Conservation (phyloP, 2,797 vertebrate genomes). For the Ceyx erithaca region DNA sequence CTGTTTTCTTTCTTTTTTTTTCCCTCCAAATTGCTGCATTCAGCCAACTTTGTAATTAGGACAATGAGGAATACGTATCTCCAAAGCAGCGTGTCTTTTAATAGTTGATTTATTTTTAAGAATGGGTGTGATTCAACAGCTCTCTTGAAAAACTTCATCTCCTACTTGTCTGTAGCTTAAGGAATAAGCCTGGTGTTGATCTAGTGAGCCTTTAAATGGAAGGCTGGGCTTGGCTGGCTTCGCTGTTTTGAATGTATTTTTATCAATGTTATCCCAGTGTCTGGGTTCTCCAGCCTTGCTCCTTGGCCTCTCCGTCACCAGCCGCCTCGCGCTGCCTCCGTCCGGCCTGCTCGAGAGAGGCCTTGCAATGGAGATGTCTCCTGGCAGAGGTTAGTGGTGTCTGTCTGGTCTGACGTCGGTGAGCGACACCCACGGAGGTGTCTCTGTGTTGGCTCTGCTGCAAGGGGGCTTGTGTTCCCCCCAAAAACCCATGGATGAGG, state of each 20-base stretch:
- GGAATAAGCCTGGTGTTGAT: background rate
- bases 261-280: background rate
- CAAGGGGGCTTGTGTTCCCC: no score
- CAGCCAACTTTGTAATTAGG: conserved; percentile 32
- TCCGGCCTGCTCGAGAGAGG: background rate
- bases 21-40: background rate
- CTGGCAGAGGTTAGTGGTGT: background rate
- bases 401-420: rapidly evolving
- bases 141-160: conserved; percentile 13
- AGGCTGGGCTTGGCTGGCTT: background rate
- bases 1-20: background rate
- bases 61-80: conserved; percentile 16
- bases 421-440: rapidly evolving
- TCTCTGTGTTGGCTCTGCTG: rapidly evolving
- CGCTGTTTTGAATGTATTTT: background rate
- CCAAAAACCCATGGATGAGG: rapidly evolving
- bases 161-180: conserved; percentile 12
- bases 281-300: background rate
- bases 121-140: conserved; percentile 30
- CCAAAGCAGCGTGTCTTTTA: background rate
- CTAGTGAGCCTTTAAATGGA: background rate
- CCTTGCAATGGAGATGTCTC: background rate
- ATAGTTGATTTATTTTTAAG: conserved; percentile 47
- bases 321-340: background rate
- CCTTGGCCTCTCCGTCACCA: background rate